Base-by-base conservation (phyloP, 2,113 vertebrate species). In the Chloropsis hardwickii region DNA sequence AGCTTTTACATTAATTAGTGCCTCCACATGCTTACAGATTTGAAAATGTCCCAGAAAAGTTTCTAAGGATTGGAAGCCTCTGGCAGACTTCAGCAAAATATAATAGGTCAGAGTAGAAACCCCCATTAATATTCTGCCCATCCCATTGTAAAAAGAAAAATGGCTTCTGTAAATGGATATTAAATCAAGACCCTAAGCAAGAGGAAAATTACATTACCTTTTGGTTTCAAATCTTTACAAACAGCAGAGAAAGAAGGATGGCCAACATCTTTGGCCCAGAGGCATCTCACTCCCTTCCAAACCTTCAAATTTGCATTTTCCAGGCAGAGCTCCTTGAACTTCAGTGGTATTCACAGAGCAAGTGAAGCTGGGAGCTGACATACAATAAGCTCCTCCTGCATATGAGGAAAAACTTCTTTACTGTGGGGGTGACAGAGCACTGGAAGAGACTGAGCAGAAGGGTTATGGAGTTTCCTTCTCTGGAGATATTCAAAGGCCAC, bases 21-120 rank as follows among this genome's bases (percentile, higher is more conserved):
- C 73, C 14, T 92, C 28, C 31, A 67, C 17, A 51, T 56, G 47
- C n/a, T 84, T 84, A 48, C 29, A 45, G 40, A 78, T 48, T 91
- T 80, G 92, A 81, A 95, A 35, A 40, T 53, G 67, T 44, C 85
- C 85, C 87, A 96, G 94, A 84, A 93, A 94, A 88, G 45, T 88
- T 95, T 88, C 94, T 44, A 96, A 79, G 88, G 71, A 90, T 77
- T 65, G 37, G 50, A 85, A 95, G 57, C 74, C 71, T 91, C 78
- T 90, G 57, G 81, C 86, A 95, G 89, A 74, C 21, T 91, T 87
- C 45, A 94, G 48, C 21, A 90, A 91, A 92, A 80, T 70, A 31
- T 16, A 91, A 77, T 47, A 73, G 67, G n/a, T 48, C 37, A 50
- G 70, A 79, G 61, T 16, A 74, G 35, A 90, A 90, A 93, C 66